These are phyloP conservation scores for Kuschelorhynchus macadamiae DNA, from an alignment of 2,888 invertebrate genomes.

Conservation along the genomic window DNA sequence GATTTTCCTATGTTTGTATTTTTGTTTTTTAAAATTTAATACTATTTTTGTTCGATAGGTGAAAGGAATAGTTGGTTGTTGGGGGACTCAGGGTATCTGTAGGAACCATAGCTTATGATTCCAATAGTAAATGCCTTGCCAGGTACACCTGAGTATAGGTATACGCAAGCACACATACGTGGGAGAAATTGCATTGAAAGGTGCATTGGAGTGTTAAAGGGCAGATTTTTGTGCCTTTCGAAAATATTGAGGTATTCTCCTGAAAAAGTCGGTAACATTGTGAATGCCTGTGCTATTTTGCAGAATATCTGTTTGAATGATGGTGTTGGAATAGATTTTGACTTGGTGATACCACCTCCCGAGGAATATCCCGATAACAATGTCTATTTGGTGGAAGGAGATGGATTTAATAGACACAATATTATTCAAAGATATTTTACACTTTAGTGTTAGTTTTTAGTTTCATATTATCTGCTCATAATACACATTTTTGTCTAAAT, in stretches of 20 bases:
- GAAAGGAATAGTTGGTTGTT: too few relatives aligned
- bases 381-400: not conserved
- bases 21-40: too few relatives aligned
- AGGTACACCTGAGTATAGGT: not conserved
- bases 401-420: not conserved
- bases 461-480: too few relatives aligned
- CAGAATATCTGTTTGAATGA: not conserved
- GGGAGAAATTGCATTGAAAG: not conserved
- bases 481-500: too few relatives aligned
- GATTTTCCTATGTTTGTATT: too few relatives aligned
- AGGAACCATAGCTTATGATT: not conserved
- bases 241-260: constrained; percentile 1
- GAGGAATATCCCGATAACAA: not conserved
- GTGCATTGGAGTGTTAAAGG: not conserved
- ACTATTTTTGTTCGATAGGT: too few relatives aligned
- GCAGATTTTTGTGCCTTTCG: not conserved
- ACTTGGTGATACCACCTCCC: not conserved
- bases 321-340: not conserved
- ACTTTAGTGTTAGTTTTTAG: too few relatives aligned
- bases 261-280: not conserved
- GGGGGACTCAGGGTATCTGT: not conserved
- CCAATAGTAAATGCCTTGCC: not conserved
- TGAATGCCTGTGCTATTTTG: not conserved
- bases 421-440: constrained; percentile 6
- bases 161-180: not conserved